Base-by-base conservation (phyloP, 2,113 vertebrate genomes). In the Nerophis ophidion region DNA sequence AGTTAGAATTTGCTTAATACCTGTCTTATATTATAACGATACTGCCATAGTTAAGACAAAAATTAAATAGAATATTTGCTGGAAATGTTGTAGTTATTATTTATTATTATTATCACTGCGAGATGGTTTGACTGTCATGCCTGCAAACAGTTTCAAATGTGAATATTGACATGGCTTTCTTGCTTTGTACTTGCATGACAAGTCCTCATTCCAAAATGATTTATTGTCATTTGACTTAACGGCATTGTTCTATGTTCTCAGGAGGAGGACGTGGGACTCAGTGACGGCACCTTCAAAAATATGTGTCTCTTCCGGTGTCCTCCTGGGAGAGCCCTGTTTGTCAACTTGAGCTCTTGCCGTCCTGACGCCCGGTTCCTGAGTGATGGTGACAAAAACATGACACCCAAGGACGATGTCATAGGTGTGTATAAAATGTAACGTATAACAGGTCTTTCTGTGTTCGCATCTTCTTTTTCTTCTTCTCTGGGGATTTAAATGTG, bases 261-360 rank as follows among this genome's bases (percentile, higher is more conserved):
- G 93, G 91, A 94, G 55, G 86, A 92, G 7, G 80, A 90, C 2
- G 50, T 10, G 1, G 92, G 93, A 0, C 76, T 90, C 57, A 90
- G 75, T 0, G 88, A 89, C 0, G 94, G 94, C 0, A 87, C 82
- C 0, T 91, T 91, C 68, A 74, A 81, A 64, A 73, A 60, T 0
- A 4, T 48, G 3, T 85, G 78, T 4, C 83, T 83, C 52, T 96
- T 96, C 75, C 4, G 0, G 0, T 95, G 93, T 0, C 75, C 85
- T 1, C 38, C 81, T 0, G 89, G 72, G 57, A 85, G 85, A 0
- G 93, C 90, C 14, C 77, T 96, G 51, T 95, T 95, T 0, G 82
- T 95, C 15, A 91, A 81, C 81, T 71, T 92, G 8, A 71, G 60
- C 0, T 88, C 83, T 36, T 94, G 93, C 72, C 90, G 77, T 4